Conservation (phyloP, 2,113 vertebrate genomes). For the Cyprinodon tularosa region DNA sequence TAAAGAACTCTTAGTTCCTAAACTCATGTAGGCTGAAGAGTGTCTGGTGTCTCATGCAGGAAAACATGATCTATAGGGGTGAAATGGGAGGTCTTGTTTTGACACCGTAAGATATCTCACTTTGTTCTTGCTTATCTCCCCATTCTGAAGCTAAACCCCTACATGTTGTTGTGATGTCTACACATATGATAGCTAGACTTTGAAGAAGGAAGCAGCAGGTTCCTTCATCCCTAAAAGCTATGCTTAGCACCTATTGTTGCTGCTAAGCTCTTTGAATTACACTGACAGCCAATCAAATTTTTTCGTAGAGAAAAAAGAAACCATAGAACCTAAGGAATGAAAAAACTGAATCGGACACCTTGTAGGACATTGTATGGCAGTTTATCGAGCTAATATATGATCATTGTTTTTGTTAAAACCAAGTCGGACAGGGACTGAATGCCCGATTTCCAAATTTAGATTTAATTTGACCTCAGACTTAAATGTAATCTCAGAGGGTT, state of each 20-base stretch:
- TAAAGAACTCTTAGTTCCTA: slow-evolving; percentile 52
- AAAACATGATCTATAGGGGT: slow-evolving; percentile 48
- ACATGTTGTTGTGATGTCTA: slow-evolving; percentile 49
- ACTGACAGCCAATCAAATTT: background rate
- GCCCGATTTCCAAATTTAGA: too few relatives aligned
- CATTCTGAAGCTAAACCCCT: slow-evolving; percentile 25
- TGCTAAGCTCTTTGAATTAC: background rate
- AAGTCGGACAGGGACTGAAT: too few relatives aligned
- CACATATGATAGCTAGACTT: background rate
- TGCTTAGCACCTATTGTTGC: too few relatives aligned
- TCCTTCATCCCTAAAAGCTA: background rate
- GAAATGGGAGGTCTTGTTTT: slow-evolving; percentile 72
- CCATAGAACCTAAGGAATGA: too few relatives aligned
- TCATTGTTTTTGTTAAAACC: too few relatives aligned
- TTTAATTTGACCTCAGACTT: too few relatives aligned
- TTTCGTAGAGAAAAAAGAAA: background rate
- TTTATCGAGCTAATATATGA: background rate
- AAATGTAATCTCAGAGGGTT: too few relatives aligned
- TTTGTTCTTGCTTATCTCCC: slow-evolving; percentile 77
- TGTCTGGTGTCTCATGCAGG: slow-evolving; percentile 63
- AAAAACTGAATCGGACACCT: background rate
- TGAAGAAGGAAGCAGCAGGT: background rate
- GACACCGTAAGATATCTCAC: slow-evolving; percentile 62
- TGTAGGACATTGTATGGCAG: background rate
- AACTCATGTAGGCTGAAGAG: slow-evolving; percentile 31